Evolutionary conservation across 1,140 invertebrate species (phyloP).

Genomic region (Neodiprion pinetum): DNA sequence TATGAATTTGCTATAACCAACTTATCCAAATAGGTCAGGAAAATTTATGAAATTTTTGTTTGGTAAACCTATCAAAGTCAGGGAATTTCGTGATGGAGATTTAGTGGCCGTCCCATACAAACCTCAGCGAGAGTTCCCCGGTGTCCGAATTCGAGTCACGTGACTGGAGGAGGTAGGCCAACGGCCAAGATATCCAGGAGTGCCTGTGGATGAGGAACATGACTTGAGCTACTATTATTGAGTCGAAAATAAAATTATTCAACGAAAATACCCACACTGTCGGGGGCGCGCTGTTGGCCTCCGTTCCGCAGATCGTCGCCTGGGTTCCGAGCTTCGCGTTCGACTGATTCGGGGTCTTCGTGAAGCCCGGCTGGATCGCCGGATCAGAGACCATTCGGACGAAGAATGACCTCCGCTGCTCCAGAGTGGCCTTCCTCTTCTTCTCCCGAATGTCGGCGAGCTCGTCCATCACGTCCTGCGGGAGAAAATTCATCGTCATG

Average conservation of each 20-base stretch:
- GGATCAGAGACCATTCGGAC: constrained; percentile 97
- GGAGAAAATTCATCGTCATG: constrained; percentile 12
- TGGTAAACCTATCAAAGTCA: not conserved
- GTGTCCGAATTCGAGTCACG: constrained; percentile 70
- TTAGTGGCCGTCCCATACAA: not conserved
- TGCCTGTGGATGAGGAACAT: constrained; percentile 53
- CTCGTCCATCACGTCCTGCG: constrained; percentile 72
- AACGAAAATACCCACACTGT: constrained; percentile 37
- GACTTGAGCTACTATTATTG: not conserved
- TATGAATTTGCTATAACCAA: not conserved
- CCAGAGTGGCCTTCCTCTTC: constrained; percentile 77
- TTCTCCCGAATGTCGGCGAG: constrained; percentile 71
- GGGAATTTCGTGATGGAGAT: too few species aligned
- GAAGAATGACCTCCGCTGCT: constrained; percentile 93
- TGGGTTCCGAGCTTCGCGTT: constrained; percentile 55
- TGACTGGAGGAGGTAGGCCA: constrained; percentile 85
- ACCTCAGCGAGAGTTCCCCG: constrained; percentile 83
- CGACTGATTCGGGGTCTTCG: constrained; percentile 55
- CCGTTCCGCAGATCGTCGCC: constrained; percentile 50
- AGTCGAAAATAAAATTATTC: not conserved
- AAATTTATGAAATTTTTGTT: not conserved
- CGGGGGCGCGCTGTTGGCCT: constrained; percentile 33
- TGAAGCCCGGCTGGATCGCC: constrained; percentile 73
- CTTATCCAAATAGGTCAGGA: not conserved
- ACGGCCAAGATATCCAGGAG: constrained; percentile 90